phyloP scores from a whole-genome alignment of 2,113 vertebrate species.

The Halcyon senegalensis region DNA sequence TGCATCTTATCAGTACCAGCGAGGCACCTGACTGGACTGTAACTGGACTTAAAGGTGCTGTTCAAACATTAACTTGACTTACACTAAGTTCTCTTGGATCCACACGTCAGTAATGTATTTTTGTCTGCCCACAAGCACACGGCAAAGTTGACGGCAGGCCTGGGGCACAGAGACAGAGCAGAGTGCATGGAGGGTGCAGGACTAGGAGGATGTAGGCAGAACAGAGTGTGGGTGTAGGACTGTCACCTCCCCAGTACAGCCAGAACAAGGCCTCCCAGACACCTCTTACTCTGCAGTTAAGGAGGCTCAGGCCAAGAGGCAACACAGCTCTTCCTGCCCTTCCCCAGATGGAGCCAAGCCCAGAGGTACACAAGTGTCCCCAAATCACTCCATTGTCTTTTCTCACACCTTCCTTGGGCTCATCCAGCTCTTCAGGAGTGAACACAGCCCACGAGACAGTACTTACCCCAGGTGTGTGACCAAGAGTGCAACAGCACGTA shows the following conservation, averaged over 20 bases:
- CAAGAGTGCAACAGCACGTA: background rate
- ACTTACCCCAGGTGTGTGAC: background rate
- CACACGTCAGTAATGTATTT: background rate
- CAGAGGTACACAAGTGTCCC: background rate
- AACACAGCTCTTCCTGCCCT: background rate
- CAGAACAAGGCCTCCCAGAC: background rate
- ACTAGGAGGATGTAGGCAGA: background rate
- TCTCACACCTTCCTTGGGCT: background rate
- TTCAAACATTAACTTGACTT: background rate
- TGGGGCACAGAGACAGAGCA: background rate
- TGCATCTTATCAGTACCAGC: background rate
- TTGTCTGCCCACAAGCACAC: background rate
- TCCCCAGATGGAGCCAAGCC: background rate
- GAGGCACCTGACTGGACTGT: accelerated
- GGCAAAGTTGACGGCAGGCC: accelerated
- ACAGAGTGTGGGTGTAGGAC: background rate
- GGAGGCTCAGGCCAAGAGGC: background rate
- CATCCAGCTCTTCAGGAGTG: background rate
- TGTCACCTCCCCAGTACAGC: background rate
- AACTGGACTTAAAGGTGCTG: background rate
- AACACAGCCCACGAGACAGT: accelerated
- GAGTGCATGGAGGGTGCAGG: background rate
- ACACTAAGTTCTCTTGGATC: background rate
- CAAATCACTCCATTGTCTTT: background rate
- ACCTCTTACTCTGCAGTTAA: background rate